These are phyloP conservation scores for Nothobranchius kuhntae DNA, from an alignment of 2,113 vertebrate genomes.

Conservation along the genomic window DNA sequence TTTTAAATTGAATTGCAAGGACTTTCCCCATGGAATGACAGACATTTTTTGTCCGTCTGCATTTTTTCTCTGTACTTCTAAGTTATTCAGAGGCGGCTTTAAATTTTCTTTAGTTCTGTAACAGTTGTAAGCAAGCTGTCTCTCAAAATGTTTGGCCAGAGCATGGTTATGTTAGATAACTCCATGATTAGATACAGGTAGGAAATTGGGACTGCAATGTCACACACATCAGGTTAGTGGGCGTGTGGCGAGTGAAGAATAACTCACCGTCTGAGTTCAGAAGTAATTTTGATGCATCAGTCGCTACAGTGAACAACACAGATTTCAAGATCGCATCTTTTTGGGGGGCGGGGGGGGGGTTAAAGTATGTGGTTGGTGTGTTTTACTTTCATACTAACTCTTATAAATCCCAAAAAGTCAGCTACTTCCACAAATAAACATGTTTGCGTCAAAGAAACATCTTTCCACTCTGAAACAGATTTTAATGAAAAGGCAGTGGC, in stretches of 20 bases:
- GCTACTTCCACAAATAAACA: neutral
- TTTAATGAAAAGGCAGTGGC: no score
- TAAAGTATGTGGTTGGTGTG: slow-evolving; percentile 26
- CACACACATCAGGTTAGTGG: slow-evolving; percentile 50
- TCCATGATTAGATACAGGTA: slow-evolving; percentile 37
- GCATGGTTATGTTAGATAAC: slow-evolving; percentile 20
- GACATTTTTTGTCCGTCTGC: slow-evolving; percentile 44
- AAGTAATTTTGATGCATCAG: slow-evolving; percentile 37
- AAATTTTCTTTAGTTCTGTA: slow-evolving; percentile 11
- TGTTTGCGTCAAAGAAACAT: no score
- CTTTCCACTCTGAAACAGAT: no score
- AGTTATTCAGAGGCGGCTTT: slow-evolving; percentile 16
- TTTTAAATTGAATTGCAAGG: neutral
- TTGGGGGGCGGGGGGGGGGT: neutral
- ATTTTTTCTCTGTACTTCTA: slow-evolving; percentile 24
- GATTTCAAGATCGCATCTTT: slow-evolving; percentile 18
- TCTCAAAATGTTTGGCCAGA: slow-evolving; percentile 15
- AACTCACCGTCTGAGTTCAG: slow-evolving; percentile 40
- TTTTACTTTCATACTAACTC: slow-evolving; percentile 37
- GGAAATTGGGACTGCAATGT: slow-evolving; percentile 41
- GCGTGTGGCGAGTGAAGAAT: slow-evolving; percentile 46
- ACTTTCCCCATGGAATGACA: slow-evolving; percentile 37
- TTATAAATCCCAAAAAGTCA: neutral
- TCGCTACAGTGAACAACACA: slow-evolving; percentile 23
- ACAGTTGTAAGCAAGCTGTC: neutral